Base-by-base conservation (phyloP, 2,113 vertebrate genomes). In the Laterallus jamaicensis region DNA sequence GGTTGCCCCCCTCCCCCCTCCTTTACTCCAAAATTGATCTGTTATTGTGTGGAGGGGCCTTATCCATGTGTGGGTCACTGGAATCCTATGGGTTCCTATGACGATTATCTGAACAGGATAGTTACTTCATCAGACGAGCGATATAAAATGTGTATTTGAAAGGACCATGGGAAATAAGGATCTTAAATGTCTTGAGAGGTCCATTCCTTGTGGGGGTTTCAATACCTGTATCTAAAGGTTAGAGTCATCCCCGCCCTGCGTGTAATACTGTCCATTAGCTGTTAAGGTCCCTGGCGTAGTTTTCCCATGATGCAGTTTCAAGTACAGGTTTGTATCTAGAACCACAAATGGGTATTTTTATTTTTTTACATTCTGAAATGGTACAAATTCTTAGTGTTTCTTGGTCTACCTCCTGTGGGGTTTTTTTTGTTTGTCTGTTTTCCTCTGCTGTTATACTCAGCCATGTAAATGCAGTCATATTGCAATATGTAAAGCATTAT, bases 21-120 rank as follows among this genome's bases (percentile, higher is more conserved):
- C 20, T 66, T 42, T 18, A 17, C 8, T 49, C 42, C 14, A 55
- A 80, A 91, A 63, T 12, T 22, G 69, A 64, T 1, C 32, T 92
- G 92, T 79, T 75, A 21, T 4, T 63, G 20, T 64, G 2, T 20
- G 62, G 62, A 1, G 35, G 79, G 81, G 67, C 55, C 58, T 84
- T 39, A 31, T 50, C 35, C 44, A 2, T 49, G 39, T 64, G 68
- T 39, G 37, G 79, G 77, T 78, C 49, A 13, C 82, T 68, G 73
- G 90, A 93, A 93, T 39, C 95, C 93, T 66, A 24, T 90, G 90
- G 93, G 78, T 95, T 95, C 89, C n/a, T n/a, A 54, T 32, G 13
- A 22, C 56, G 66, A 16, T 82, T 74, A 92, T 94, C 95, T 95
- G 82, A 62, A 82, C 69, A 91, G 86, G 92, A 93, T 88, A 83